These are phyloP conservation scores for Notarius quadriscutis DNA, from an alignment of 2,113 vertebrate genomes.

Conservation along the genomic window DNA sequence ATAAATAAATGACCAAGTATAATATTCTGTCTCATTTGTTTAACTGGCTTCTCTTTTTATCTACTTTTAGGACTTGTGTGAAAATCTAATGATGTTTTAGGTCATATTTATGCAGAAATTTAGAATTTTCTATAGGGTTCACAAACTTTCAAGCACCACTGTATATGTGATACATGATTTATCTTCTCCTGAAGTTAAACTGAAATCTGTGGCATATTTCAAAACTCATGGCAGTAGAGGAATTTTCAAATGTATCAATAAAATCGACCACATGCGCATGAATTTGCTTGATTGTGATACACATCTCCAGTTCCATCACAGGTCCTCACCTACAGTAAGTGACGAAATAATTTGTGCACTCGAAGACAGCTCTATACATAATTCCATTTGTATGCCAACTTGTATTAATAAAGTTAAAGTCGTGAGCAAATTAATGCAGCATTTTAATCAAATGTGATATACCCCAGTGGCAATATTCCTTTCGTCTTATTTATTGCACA, in stretches of 20 bases:
- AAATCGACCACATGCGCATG: neutral
- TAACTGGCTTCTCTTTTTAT: too few relatives aligned
- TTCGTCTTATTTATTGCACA: neutral
- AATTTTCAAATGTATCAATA: neutral
- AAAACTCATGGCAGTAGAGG: neutral
- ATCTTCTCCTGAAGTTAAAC: neutral
- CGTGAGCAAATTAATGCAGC: neutral
- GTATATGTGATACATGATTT: neutral
- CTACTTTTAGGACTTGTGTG: too few relatives aligned
- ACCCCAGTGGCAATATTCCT: neutral
- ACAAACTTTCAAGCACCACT: too few relatives aligned
- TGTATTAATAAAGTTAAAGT: neutral
- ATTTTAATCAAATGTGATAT: neutral
- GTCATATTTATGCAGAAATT: too few relatives aligned
- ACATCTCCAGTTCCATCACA: neutral
- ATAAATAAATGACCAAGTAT: too few relatives aligned
- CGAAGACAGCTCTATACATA: neutral
- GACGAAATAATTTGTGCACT: neutral
- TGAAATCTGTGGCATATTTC: neutral
- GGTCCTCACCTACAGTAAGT: neutral
- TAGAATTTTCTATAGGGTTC: too few relatives aligned
- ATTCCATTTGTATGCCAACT: neutral
- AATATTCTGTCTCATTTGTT: too few relatives aligned
- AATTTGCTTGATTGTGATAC: neutral
- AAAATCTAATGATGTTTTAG: too few relatives aligned